Evolutionary conservation across 2,113 vertebrate species (phyloP).

Genomic region (Pseudopodoces humilis): DNA sequence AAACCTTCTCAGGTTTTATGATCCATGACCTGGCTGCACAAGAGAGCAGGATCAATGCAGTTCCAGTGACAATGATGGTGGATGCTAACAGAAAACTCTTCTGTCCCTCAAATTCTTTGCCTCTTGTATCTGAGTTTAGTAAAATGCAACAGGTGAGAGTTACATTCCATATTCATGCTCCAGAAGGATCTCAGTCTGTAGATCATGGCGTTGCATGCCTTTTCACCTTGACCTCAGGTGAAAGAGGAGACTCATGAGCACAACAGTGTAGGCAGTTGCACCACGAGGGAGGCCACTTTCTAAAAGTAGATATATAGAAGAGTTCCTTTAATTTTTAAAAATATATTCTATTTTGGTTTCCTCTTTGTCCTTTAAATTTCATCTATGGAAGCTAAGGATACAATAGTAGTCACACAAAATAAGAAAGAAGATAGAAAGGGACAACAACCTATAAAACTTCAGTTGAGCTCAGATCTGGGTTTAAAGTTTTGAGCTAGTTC

Average conservation of each 20-base stretch:
- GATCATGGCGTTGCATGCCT: neutral
- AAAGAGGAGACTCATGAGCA: neutral
- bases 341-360: neutral
- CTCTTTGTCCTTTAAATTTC: neutral
- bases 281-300: fast-evolving
- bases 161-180: fast-evolving
- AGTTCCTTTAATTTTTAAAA: neutral
- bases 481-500: neutral
- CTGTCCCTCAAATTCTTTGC: neutral
- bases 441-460: neutral
- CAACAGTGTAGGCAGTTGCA: neutral
- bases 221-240: neutral
- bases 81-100: neutral
- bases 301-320: neutral
- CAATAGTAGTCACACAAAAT: neutral
- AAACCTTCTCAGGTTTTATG: neutral
- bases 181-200: neutral
- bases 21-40: fast-evolving
- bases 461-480: neutral
- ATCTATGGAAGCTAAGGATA: neutral
- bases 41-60: neutral
- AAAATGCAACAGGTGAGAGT: neutral
- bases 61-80: neutral
- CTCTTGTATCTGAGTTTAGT: neutral
- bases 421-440: neutral